These are phyloP conservation scores for Ochropacha duplaris DNA, from an alignment of 2,888 invertebrate genomes.

Conservation along the genomic window DNA sequence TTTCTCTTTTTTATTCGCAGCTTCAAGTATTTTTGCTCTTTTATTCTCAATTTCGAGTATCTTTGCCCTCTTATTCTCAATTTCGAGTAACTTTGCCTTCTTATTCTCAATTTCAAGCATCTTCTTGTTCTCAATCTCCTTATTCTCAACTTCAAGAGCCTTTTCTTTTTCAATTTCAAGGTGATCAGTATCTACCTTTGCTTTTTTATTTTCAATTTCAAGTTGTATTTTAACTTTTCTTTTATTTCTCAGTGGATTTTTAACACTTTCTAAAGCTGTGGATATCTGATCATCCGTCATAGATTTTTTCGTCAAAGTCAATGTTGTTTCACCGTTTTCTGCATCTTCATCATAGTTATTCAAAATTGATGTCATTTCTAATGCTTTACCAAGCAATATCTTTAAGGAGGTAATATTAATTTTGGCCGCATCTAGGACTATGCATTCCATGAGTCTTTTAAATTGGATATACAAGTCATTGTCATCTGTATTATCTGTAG, in stretches of 20 bases:
- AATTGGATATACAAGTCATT: slow-evolving; percentile 48
- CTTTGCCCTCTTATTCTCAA: neutral
- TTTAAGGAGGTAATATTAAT: slow-evolving; percentile 40
- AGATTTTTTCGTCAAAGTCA: slow-evolving; percentile 11
- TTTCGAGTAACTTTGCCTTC: neutral
- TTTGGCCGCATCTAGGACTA: slow-evolving; percentile 44
- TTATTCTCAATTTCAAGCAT: neutral
- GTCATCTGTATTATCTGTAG: slow-evolving; percentile 11
- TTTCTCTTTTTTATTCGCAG: neutral
- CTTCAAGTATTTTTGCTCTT: neutral
- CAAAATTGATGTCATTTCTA: slow-evolving; percentile 53
- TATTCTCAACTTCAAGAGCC: neutral
- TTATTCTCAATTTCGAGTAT: neutral
- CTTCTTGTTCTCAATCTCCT: neutral
- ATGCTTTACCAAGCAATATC: slow-evolving; percentile 44
- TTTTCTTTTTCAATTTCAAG: neutral
- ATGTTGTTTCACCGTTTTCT: neutral
- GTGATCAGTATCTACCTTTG: neutral
- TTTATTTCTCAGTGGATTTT: slow-evolving; percentile 5
- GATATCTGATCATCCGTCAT: slow-evolving; percentile 43
- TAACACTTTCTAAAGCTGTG: slow-evolving; percentile 26
- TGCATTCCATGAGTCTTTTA: slow-evolving; percentile 46
- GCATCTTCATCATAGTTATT: slow-evolving; percentile 36
- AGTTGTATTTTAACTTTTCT: slow-evolving; percentile 1
- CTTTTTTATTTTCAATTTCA: neutral